Evolutionary conservation across 2,888 invertebrate species (phyloP), one percentile per base, ranked within the genome.

Genomic region (Acleris sparsana): DNA sequence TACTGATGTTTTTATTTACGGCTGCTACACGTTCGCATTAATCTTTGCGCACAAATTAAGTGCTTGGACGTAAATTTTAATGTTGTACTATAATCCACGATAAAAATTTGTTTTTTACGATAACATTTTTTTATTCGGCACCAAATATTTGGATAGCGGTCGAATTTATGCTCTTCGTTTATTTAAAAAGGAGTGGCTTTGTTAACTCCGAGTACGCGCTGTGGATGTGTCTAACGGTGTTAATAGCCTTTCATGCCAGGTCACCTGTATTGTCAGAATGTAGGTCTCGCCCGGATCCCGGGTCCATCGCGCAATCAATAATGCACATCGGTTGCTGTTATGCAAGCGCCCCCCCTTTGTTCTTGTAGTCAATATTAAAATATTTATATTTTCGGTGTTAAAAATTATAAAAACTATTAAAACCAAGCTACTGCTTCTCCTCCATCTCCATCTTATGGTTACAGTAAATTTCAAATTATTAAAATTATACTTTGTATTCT

Each of bases 261-360:
- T 84, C 86, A 83, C 76, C 79, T 76, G 79, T 76, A 76, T 75
- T 76, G 78, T 78, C 46, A 52, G 57, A 66, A 89, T 84, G 80
- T 88, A 80, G 90, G 89, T 86, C 89, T 73, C 80, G 78, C 79
- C 77, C 80, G 76, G 70, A 79, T 74, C 72, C 69, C 75, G 74
- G 72, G 72, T 77, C 69, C 70, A 70, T 83, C 84, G 81, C 83
- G 75, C 71, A 88, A 85, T 86, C 84, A 80, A 87, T 85, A 83
- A 80, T 75, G 51, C 53, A 62, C 55, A 51, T 22, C 43, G 61
- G 62, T 62, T 58, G 58, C 48, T 49, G 57, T 66, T 57, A 55
- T 52, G 16, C 39, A 53, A 22, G 55, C 18, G 25, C 5, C 46
- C 55, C 55, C 46, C 62, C 53, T 61, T 62, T 60, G 22, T 13